Percentiles rank a stretch among this genome's conserved stretches.
Evolutionary conservation across 2,888 invertebrate genomes (phyloP).

Genomic region (Eumacrocentrus americanus): DNA sequence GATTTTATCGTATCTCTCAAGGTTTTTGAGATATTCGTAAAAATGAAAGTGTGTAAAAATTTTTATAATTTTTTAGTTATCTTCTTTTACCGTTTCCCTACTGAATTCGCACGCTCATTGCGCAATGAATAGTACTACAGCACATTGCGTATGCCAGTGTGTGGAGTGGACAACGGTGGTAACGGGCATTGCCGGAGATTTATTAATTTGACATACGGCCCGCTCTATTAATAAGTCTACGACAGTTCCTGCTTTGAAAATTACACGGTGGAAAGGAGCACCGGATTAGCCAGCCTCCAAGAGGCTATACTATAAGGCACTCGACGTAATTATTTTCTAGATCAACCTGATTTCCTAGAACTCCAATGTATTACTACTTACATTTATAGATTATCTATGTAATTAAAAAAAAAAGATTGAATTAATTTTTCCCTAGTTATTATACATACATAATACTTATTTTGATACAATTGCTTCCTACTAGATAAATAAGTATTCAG

Average conservation of each 20-base stretch:
- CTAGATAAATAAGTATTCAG: too few species aligned
- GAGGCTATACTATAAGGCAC: too few species aligned
- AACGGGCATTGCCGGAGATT: conserved; percentile 32
- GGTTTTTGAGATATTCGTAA: conserved; percentile 18
- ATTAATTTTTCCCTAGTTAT: background rate
- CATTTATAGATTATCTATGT: conserved; percentile 26
- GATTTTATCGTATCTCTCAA: background rate
- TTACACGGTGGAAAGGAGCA: conserved; percentile 20
- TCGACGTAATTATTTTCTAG: conserved; percentile 38
- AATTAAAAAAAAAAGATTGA: background rate
- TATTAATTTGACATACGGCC: conserved; percentile 42
- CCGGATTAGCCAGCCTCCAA: conserved; percentile 27
- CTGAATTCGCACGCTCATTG: background rate
- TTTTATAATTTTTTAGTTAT: background rate
- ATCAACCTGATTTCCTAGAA: conserved; percentile 34
- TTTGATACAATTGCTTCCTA: too few species aligned
- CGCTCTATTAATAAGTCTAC: conserved; percentile 40
- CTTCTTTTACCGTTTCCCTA: background rate
- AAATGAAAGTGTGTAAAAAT: conserved; percentile 13
- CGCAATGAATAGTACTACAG: background rate
- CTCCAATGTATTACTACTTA: conserved; percentile 15
- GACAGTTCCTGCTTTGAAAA: conserved; percentile 41
- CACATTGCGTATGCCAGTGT: background rate
- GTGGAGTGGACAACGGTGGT: conserved; percentile 28
- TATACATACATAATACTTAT: too few species aligned